Evolutionary conservation across 2,888 invertebrate species (phyloP).

Genomic region (Andrena dorsata): DNA sequence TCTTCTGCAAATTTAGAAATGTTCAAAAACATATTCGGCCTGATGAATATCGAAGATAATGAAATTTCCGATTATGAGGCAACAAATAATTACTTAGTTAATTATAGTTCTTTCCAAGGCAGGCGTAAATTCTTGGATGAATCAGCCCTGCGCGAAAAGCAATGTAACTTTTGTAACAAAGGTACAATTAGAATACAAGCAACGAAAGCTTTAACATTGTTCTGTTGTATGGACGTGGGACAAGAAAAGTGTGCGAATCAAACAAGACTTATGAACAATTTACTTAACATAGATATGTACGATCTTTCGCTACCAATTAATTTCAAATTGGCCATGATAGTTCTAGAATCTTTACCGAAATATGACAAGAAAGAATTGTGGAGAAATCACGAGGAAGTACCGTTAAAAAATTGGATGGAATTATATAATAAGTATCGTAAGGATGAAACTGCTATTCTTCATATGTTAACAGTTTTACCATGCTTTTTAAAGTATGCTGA

Average conservation of each 20-base stretch:
- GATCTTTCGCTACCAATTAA: slow-evolving; percentile 67
- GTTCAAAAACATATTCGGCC: slow-evolving; percentile 64
- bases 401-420: slow-evolving; percentile 76
- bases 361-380: slow-evolving; percentile 58
- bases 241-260: slow-evolving; percentile 66
- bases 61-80: slow-evolving; percentile 37
- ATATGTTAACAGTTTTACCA: slow-evolving; percentile 81
- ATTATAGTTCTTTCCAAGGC: slow-evolving; percentile 24
- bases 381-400: slow-evolving; percentile 65
- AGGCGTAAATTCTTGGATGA: slow-evolving; percentile 36
- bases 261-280: slow-evolving; percentile 69
- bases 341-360: slow-evolving; percentile 79
- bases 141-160: slow-evolving; percentile 4
- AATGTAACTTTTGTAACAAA: slow-evolving; percentile 35
- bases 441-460: slow-evolving; percentile 78
- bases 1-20: slow-evolving; percentile 61
- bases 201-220: slow-evolving; percentile 74
- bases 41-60: slow-evolving; percentile 68
- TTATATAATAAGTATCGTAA: slow-evolving; percentile 78
- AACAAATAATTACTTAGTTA: slow-evolving; percentile 24
- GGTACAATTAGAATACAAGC: slow-evolving; percentile 72
- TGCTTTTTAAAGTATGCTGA: slow-evolving; percentile 66
- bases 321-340: slow-evolving; percentile 77
- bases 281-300: slow-evolving; percentile 76
- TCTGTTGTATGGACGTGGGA: slow-evolving; percentile 71